Percentiles rank a stretch among this genome's conserved stretches.
Conservation (phyloP, 2,113 vertebrate genomes). For the Pterocles orientalis region DNA sequence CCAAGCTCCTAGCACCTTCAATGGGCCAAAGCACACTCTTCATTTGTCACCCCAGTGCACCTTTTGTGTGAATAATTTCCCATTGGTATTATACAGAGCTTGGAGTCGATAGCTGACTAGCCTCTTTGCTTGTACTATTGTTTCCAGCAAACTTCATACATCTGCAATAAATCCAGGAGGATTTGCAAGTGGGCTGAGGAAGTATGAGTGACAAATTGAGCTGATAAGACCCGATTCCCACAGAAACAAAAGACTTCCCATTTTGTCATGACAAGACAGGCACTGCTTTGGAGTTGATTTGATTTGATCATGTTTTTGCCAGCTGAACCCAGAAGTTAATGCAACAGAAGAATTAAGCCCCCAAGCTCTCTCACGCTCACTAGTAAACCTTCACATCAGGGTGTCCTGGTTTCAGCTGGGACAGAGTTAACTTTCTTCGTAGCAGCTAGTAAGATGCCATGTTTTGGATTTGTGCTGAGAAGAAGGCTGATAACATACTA, state of each 20-base stretch:
- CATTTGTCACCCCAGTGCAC: slow-evolving; percentile 94
- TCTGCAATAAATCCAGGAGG: slow-evolving; percentile 83
- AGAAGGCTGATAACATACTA: too few species aligned
- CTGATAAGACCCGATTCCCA: slow-evolving; percentile 68
- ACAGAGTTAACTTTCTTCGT: too few species aligned
- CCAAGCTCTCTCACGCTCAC: background rate
- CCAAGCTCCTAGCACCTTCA: slow-evolving; percentile 73
- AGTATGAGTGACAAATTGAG: slow-evolving; percentile 72
- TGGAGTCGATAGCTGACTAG: slow-evolving; percentile 74
- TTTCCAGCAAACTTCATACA: slow-evolving; percentile 80
- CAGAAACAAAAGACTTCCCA: slow-evolving; percentile 70
- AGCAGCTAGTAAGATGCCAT: too few species aligned
- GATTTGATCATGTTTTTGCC: slow-evolving; percentile 68
- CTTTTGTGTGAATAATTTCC: slow-evolving; percentile 93
- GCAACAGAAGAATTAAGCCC: slow-evolving; percentile 31
- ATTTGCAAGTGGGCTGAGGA: slow-evolving; percentile 73
- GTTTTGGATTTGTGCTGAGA: too few species aligned
- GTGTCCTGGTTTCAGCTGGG: too few species aligned
- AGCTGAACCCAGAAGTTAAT: slow-evolving; percentile 64
- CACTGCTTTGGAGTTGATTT: slow-evolving; percentile 62
- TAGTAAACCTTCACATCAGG: background rate
- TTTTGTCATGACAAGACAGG: slow-evolving; percentile 52
- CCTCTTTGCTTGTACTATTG: slow-evolving; percentile 81
- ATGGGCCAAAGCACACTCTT: slow-evolving; percentile 82
- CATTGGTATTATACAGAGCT: slow-evolving; percentile 79